These are phyloP conservation scores for Gymnogyps californianus DNA, from an alignment of 2,113 vertebrate species.

Conservation along the genomic window DNA sequence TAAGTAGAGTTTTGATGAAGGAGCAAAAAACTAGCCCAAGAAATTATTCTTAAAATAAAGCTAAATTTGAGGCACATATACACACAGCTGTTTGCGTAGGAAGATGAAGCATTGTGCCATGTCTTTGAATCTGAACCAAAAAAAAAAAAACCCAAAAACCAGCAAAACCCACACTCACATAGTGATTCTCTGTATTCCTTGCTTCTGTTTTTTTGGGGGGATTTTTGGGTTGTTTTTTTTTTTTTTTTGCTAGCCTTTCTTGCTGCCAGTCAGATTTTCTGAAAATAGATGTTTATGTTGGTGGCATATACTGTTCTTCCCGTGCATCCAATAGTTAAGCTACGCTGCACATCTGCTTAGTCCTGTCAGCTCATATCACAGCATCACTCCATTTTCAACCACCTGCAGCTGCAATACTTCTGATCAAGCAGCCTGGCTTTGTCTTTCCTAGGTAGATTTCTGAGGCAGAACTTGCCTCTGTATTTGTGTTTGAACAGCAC, in stretches of 20 bases:
- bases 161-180: neutral
- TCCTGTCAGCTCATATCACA: neutral
- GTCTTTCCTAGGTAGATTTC: neutral
- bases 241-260: neutral
- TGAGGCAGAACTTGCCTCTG: neutral
- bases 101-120: neutral
- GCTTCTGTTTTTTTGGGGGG: neutral
- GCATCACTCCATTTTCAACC: neutral
- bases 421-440: neutral
- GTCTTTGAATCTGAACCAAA: neutral
- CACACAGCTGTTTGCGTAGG: neutral
- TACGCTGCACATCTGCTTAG: neutral
- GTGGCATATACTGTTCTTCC: neutral
- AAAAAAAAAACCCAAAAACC: no score
- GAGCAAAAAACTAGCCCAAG: neutral
- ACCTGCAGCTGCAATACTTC: neutral
- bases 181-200: neutral
- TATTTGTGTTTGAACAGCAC: neutral
- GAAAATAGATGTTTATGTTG: neutral
- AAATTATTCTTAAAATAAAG: neutral
- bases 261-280: neutral
- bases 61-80: neutral
- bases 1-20: neutral
- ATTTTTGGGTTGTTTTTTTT: neutral
- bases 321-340: neutral